phyloP scores from a whole-genome alignment of 2,113 vertebrate genomes.

The Heptranchias perlo region DNA sequence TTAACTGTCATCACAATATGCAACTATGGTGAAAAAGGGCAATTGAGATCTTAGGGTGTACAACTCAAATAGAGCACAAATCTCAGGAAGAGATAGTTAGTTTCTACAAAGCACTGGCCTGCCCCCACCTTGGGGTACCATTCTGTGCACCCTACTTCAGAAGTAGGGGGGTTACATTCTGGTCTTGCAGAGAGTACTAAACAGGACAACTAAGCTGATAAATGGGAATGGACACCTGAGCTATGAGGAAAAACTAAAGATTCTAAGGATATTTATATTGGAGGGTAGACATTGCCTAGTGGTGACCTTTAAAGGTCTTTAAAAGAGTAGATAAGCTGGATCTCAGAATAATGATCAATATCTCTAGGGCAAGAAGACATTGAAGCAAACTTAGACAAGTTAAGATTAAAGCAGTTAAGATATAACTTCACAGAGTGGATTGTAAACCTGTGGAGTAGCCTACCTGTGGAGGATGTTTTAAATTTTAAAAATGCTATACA shows the following conservation, averaged over 20 bases:
- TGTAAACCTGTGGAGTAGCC: background rate
- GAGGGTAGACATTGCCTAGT: background rate
- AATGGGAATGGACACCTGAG: background rate
- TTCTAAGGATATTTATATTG: background rate
- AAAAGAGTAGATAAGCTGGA: background rate
- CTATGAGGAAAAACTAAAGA: background rate
- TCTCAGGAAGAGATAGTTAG: too few relatives aligned
- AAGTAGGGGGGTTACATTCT: too few relatives aligned
- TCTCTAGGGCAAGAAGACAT: background rate
- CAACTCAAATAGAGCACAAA: too few relatives aligned
- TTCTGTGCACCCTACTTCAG: too few relatives aligned
- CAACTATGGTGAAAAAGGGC: too few relatives aligned
- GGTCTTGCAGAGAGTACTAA: too few relatives aligned
- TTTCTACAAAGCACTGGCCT: too few relatives aligned
- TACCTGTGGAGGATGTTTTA: background rate
- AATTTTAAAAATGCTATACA: background rate
- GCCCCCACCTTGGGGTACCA: too few relatives aligned
- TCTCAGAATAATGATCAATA: background rate
- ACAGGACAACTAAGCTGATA: too few relatives aligned
- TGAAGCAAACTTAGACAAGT: background rate
- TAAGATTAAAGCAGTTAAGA: background rate
- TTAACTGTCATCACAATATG: too few relatives aligned
- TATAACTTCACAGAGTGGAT: background rate
- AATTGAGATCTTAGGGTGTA: too few relatives aligned
- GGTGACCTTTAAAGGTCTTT: background rate